Evolutionary conservation across 2,888 invertebrate species (phyloP), one percentile per base, ranked within the genome.

Genomic region (Andricus curvator): DNA sequence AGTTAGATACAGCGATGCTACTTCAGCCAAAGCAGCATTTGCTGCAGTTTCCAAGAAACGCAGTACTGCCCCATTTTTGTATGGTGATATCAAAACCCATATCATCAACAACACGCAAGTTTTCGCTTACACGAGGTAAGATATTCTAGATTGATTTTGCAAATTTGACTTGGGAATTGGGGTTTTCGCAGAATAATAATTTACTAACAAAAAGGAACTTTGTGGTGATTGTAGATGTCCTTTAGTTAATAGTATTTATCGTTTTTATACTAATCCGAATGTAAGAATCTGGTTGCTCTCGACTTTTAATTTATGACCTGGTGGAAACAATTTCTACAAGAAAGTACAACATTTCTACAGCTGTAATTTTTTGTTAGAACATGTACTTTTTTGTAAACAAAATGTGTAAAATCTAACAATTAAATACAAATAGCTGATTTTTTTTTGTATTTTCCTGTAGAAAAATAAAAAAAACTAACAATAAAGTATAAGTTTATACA

Each of bases 91-190:
- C 2, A 88, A 90, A 37, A 80, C 86, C 5, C 84, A 85, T 48
- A 83, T 91, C 66, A 70, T 92, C 8, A 94, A 94, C 17, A 94
- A 94, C 81, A 92, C 93, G 79, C 93, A 93, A 1, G 93, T 96
- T 80, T 93, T 96, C 68, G 95, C 95, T 0, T 96, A 95, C 87
- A 95, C 95, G 80, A 95, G 97, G 97, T 97, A 93, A 93, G 88
- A 86, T 78, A 77, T 74, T 29, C 65, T 37, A 29, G 4, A 51
- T n/a, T 64, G 17, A 17, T 64, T 64, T 29, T 6, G 8, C 37
- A 64, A 29, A 17, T 60, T n/a, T 60, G 11, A 29, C 17, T 64
- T 13, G 8, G 6, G 6, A 29, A 64, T 64, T 64, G 4, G 60
- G 11, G 60, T 60, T 22, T 60, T 60, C 4, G 60, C 4, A 22